Evolutionary conservation across 2,888 invertebrate genomes (phyloP).

Genomic region (Pemphredon lugubris): DNA sequence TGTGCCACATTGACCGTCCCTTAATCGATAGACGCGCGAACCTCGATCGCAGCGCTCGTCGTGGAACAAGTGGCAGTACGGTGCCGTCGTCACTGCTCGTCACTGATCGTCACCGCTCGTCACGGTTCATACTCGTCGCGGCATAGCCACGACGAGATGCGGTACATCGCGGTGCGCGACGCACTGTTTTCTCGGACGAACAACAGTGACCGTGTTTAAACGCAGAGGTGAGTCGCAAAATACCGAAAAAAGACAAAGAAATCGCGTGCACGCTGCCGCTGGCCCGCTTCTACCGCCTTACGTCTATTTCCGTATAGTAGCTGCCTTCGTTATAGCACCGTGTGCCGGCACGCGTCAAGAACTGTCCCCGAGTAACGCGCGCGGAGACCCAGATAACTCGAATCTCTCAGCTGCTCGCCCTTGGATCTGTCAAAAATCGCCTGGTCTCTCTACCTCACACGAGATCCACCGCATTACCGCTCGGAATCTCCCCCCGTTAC

Average conservation of each 20-base stretch:
- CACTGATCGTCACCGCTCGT: conserved; percentile 42
- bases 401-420: conserved; percentile 41
- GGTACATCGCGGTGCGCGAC: conserved; percentile 29
- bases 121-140: conserved; percentile 37
- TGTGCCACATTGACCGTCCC: conserved; percentile 41
- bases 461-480: not conserved
- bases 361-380: conserved; percentile 47
- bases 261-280: too few species aligned
- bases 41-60: conserved; percentile 75
- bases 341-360: conserved; percentile 53
- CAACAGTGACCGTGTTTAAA: conserved; percentile 42
- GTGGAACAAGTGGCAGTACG: conserved; percentile 76
- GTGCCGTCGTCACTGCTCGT: conserved; percentile 46
- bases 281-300: conserved; percentile 22
- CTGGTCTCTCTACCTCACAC: too few species aligned
- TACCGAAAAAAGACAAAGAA: too few species aligned
- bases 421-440: conserved; percentile 37
- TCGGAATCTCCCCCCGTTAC: not conserved
- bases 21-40: conserved; percentile 77
- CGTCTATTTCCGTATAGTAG: conserved; percentile 62
- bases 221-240: conserved; percentile 54
- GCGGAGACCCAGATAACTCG: conserved; percentile 48
- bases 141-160: conserved; percentile 46
- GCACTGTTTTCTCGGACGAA: conserved; percentile 35
- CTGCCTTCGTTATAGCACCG: conserved; percentile 49